These are phyloP conservation scores for Gymnoscopelus braueri DNA, from an alignment of 2,797 vertebrate species.

Conservation along the genomic window DNA sequence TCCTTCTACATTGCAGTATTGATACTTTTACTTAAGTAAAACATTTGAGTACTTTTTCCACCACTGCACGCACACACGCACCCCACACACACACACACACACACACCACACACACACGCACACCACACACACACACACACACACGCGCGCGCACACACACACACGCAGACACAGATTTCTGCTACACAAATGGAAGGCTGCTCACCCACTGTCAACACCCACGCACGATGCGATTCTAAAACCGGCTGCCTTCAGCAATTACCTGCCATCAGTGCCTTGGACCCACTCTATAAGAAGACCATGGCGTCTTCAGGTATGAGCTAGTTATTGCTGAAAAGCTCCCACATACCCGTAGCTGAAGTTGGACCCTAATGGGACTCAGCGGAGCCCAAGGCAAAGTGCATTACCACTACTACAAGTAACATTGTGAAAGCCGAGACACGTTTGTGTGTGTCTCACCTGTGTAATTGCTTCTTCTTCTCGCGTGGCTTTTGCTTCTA, in stretches of 20 bases:
- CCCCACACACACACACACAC: conserved; percentile 19
- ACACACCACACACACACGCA: conserved; percentile 21
- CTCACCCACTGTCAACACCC: conserved; percentile 42
- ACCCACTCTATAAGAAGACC: conserved; percentile 24
- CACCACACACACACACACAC: conserved; percentile 21
- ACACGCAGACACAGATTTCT: conserved; percentile 3
- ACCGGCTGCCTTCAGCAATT: conserved; percentile 37
- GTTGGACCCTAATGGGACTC: neutral
- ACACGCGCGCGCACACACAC: conserved; percentile 32
- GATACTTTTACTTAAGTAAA: too few species aligned
- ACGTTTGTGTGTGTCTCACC: too few species aligned
- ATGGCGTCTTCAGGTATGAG: conserved; percentile 16
- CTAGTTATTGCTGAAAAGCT: conserved; percentile 16
- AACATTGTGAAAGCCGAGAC: too few species aligned
- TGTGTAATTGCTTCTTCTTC: neutral
- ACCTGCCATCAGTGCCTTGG: conserved; percentile 32
- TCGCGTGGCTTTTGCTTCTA: neutral
- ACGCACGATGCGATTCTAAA: conserved; percentile 32
- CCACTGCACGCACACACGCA: neutral
- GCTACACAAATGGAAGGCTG: neutral
- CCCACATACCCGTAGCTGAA: conserved; percentile 6
- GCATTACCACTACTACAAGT: neutral
- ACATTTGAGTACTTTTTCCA: too few species aligned
- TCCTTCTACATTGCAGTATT: too few species aligned
- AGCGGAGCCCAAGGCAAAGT: neutral